Percentiles rank a stretch among this genome's conserved stretches.
Conservation (phyloP, 2,888 invertebrate species). For the Cartodere bifasciata region DNA sequence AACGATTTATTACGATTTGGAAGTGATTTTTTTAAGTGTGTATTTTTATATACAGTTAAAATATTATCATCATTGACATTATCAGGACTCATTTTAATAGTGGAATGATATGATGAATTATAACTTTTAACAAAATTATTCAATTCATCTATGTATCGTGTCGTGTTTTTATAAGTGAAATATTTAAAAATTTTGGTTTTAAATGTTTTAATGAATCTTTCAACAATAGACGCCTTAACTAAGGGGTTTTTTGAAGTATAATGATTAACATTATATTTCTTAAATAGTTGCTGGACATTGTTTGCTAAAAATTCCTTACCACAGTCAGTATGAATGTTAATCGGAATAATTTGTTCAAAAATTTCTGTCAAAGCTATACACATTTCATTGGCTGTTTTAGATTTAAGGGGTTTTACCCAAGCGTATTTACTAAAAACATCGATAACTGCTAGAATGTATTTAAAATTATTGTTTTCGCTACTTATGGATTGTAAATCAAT, state of each 20-base stretch:
- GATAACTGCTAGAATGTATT: too few relatives aligned
- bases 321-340: conserved; percentile 8
- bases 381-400: conserved; percentile 19
- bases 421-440: conserved; percentile 27
- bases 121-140: conserved; percentile 17
- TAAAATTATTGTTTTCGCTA: conserved; percentile 10
- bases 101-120: conserved; percentile 17
- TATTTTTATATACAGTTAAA: conserved; percentile 10
- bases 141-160: conserved; percentile 20
- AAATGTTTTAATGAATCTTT: too few relatives aligned
- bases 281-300: conserved; percentile 9
- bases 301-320: conserved; percentile 9
- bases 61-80: conserved; percentile 9
- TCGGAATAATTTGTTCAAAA: conserved; percentile 5
- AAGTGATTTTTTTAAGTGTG: conserved; percentile 5
- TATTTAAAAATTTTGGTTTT: conserved; percentile 22
- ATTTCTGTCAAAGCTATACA: conserved; percentile 12
- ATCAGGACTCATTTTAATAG: conserved; percentile 15
- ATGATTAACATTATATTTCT: conserved; percentile 9
- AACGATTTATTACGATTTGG: conserved; percentile 9
- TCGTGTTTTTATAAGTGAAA: conserved; percentile 16
- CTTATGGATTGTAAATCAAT: conserved; percentile 1
- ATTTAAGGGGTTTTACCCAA: conserved; percentile 22
- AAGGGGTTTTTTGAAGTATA: conserved; percentile 14
- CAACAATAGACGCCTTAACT: too few relatives aligned